phyloP scores from a whole-genome alignment of 2,113 vertebrate genomes.

The Urocolius indicus region DNA sequence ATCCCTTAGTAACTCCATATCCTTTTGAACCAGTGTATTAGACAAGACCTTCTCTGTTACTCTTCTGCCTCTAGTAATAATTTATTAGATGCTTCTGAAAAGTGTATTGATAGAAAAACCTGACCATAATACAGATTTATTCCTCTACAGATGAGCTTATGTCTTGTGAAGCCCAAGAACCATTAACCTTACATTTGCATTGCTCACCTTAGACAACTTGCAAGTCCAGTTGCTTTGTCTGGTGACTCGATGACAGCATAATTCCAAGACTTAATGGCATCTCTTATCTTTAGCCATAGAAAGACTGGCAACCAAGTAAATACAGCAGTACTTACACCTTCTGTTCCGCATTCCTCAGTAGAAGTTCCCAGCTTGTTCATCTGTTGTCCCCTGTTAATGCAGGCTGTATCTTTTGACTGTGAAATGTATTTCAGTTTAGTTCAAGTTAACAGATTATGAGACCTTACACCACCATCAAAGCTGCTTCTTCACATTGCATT shows the following conservation, averaged over 20 bases:
- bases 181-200: not conserved
- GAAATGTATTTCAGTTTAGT: not conserved
- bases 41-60: not conserved
- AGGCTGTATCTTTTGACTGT: not conserved
- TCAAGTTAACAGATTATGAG: not conserved
- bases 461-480: not conserved
- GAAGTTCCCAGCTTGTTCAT: not conserved
- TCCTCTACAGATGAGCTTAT: not conserved
- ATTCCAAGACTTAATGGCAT: not conserved
- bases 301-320: not conserved
- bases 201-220: not conserved
- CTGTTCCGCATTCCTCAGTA: not conserved
- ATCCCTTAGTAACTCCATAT: not conserved
- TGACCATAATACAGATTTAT: fast-evolving
- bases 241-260: not conserved
- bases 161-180: not conserved
- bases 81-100: not conserved
- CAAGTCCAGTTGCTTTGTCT: not conserved
- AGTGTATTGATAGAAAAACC: not conserved
- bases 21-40: not conserved
- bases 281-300: not conserved
- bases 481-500: not conserved
- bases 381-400: not conserved
- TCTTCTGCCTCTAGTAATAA: not conserved
- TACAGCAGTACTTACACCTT: not conserved